These are phyloP conservation scores for Oreochromis niloticus DNA, from an alignment of 2,113 vertebrate genomes.

Conservation along the genomic window DNA sequence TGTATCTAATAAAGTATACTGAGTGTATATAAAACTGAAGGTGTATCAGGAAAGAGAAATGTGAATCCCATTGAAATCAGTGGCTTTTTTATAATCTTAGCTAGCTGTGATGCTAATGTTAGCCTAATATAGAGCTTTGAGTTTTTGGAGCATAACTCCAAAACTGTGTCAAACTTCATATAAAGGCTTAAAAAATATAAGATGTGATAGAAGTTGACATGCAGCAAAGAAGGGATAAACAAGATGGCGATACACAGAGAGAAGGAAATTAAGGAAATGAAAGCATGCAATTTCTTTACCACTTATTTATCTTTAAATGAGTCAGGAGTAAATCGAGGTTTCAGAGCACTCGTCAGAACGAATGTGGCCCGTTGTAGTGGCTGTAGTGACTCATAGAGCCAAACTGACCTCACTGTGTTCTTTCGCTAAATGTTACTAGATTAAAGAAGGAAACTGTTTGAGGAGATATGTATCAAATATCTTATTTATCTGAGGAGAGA, in stretches of 20 bases:
- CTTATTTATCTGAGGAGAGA: neutral
- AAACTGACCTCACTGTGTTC: neutral
- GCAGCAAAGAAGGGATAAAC: neutral
- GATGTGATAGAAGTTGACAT: neutral
- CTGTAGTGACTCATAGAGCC: neutral
- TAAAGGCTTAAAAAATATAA: neutral
- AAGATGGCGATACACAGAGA: neutral
- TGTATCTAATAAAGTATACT: neutral
- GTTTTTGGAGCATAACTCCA: neutral
- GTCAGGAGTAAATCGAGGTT: neutral
- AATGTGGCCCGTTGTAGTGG: neutral
- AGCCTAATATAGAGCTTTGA: rapidly evolving
- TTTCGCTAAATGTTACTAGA: neutral
- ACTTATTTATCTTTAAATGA: neutral
- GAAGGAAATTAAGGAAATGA: neutral
- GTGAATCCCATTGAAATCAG: neutral
- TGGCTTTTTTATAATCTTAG: neutral
- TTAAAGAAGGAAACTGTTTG: neutral
- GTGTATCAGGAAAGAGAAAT: neutral
- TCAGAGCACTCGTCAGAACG: neutral
- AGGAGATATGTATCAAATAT: neutral
- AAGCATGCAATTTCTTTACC: neutral
- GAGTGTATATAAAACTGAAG: neutral
- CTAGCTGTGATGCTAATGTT: neutral
- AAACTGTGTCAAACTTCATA: neutral